These are phyloP conservation scores for Morpho deidamia DNA, from an alignment of 2,888 invertebrate species.

Conservation along the genomic window DNA sequence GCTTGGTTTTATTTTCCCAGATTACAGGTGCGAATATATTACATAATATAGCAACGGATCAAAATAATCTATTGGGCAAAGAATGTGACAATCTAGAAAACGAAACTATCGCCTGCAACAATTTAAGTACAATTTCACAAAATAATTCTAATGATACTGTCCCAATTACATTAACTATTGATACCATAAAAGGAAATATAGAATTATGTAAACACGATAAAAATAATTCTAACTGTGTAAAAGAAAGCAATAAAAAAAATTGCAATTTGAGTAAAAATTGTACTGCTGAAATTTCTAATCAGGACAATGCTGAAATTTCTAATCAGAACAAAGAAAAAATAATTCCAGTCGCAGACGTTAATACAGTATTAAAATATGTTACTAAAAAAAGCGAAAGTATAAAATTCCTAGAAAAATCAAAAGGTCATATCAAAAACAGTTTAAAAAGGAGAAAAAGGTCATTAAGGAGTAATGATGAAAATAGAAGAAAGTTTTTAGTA, in stretches of 20 bases:
- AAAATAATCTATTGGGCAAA: constrained; percentile 11
- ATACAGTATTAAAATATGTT: constrained; percentile 52
- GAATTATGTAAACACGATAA: neutral
- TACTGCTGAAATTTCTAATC: neutral
- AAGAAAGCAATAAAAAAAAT: constrained; percentile 12
- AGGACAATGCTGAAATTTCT: neutral
- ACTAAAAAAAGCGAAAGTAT: constrained; percentile 43
- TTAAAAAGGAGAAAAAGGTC: constrained; percentile 48
- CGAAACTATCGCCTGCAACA: constrained; percentile 17
- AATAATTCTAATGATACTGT: neutral
- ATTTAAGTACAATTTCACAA: neutral
- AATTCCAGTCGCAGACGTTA: constrained; percentile 29
- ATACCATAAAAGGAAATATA: constrained; percentile 12
- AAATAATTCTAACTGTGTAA: constrained; percentile 10
- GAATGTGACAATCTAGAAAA: constrained; percentile 4
- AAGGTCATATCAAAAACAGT: constrained; percentile 51
- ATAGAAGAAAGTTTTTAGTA: no score
- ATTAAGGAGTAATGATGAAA: neutral
- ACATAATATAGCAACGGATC: constrained; percentile 25
- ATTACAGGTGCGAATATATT: constrained; percentile 47
- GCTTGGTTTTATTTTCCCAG: constrained; percentile 34
- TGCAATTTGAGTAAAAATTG: constrained; percentile 21
- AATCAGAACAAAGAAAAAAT: constrained; percentile 2
- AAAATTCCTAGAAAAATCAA: constrained; percentile 33
- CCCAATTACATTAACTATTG: constrained; percentile 11